phyloP scores from a whole-genome alignment of 30 jellyfish, hydroid and myxozoan species.

The Haliclystus octoradiatus region DNA sequence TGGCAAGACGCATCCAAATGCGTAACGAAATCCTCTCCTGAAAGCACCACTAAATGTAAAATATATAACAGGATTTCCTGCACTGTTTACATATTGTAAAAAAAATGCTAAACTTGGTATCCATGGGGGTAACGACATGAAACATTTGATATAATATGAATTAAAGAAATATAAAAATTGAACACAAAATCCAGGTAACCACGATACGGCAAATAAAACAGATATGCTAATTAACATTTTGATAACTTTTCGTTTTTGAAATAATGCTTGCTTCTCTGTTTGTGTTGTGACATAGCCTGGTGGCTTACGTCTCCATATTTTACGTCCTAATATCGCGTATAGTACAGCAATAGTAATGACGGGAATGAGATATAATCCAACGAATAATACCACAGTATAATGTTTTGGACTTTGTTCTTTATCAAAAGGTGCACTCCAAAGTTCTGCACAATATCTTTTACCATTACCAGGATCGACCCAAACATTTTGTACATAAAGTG shows the following conservation, averaged over 20 bases:
- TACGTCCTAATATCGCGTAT: conserved; percentile 43
- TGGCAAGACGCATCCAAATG: neutral
- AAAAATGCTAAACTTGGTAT: conserved; percentile 30
- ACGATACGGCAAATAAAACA: conserved; percentile 49
- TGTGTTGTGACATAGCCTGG: conserved; percentile 9
- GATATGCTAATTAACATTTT: conserved; percentile 48
- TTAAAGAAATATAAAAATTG: conserved; percentile 41
- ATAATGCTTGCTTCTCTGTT: neutral
- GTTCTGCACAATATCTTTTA: conserved; percentile 36
- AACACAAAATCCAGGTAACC: conserved; percentile 51
- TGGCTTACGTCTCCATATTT: conserved; percentile 37
- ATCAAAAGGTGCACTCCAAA: conserved; percentile 59
- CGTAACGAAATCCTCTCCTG: conserved; percentile 34
- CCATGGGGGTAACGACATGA: conserved; percentile 26
- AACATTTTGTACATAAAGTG: conserved; percentile 33
- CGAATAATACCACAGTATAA: conserved; percentile 61
- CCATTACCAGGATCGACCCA: conserved; percentile 14
- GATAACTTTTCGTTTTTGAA: conserved; percentile 33
- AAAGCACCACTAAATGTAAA: conserved; percentile 52
- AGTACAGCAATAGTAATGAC: conserved; percentile 36
- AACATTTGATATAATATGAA: conserved; percentile 35
- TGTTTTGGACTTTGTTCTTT: conserved; percentile 46
- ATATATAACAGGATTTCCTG: conserved; percentile 56
- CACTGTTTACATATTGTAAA: conserved; percentile 65
- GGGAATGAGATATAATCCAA: conserved; percentile 50